Base-by-base conservation (phyloP, 1,140 invertebrate species). In the Rhopalosiphum maidis region DNA sequence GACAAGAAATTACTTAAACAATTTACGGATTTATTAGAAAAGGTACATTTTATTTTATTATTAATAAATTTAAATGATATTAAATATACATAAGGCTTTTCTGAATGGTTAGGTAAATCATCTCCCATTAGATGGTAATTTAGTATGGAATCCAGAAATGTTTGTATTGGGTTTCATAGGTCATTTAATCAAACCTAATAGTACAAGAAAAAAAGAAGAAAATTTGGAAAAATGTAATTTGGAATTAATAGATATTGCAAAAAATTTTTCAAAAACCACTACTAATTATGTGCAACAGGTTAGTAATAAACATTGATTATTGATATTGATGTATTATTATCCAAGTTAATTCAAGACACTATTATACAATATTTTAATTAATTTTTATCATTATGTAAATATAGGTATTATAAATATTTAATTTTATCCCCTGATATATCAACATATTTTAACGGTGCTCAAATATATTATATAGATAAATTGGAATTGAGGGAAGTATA, bases 111-210 rank as follows among this genome's bases (percentile, higher is more conserved):
- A 93, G 91, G 51, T 86, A 18, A 93, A 93, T 86, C 82, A 93
- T 55, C 86, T 93, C 55, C 91, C 91, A n/a, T 93, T 93, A 23
- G 91, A 86, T 55, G 91, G 91, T 41, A 93, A 93, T 93, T 86
- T 93, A 54, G 51, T 93, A 54, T 93, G 91, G 91, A 37, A 93
- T 93, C 91, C 91, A 86, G 91, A 93, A 93, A 60, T 86, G 51
- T 93, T 93, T 93, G 91, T 93, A n/a, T 30, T 93, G 23, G 37
- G 83, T 93, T 93, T 83, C 22, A 93, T 93, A 41, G 91, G 91
- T 7, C 68, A 93, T 86, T 54, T 93, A 55, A 23, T 93, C 22
- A 93, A 85, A 55, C 91, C 91, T 8, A 93, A 93, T n/a, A 54
- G 35, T n/a, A 21, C 11, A 18, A 93, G 25, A 43, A 54, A 85